These are phyloP conservation scores for Echinarachnius parma DNA, from an alignment of 53 echinoderm and acorn worm genomes.

Conservation along the genomic window DNA sequence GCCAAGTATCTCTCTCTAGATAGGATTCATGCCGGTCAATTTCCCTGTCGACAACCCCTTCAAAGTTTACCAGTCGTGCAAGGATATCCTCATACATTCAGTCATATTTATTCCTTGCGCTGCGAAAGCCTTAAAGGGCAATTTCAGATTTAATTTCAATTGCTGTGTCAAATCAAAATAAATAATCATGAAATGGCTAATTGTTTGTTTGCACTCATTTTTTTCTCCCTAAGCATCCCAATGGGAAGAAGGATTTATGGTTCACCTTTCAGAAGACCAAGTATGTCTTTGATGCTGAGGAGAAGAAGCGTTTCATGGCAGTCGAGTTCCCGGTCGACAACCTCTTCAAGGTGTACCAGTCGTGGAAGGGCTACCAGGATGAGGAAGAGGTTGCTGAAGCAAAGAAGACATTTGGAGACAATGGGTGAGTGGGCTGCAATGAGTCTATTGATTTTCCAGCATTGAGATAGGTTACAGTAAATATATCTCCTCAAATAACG, in stretches of 20 bases:
- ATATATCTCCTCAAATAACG: too few relatives aligned
- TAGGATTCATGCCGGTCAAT: conserved; percentile 70
- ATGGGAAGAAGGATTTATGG: conserved; percentile 64
- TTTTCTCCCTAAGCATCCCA: conserved; percentile 15
- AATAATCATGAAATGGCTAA: too few relatives aligned
- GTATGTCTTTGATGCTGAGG: conserved; percentile 92
- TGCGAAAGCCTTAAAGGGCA: too few relatives aligned
- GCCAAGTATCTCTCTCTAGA: conserved; percentile 95
- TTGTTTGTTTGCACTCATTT: not conserved
- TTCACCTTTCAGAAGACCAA: conserved; percentile 95
- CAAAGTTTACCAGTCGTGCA: conserved; percentile 74
- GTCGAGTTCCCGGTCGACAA: conserved; percentile 80
- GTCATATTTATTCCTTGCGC: too few relatives aligned
- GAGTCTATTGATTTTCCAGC: conserved; percentile 86
- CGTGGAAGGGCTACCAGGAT: conserved; percentile 89
- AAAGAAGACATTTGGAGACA: conserved; percentile 78
- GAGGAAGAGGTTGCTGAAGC: conserved; percentile 64
- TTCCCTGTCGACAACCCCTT: conserved; percentile 77
- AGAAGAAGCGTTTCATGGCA: conserved; percentile 86
- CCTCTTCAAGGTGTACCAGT: conserved; percentile 63
- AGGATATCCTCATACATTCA: too few relatives aligned
- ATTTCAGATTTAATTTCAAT: too few relatives aligned
- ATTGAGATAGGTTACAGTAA: conserved; percentile 82
- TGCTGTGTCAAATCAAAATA: too few relatives aligned
- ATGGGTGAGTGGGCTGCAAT: conserved; percentile 73